Base-by-base conservation (phyloP, 2,113 vertebrate genomes). In the Eleginops maclovinus region DNA sequence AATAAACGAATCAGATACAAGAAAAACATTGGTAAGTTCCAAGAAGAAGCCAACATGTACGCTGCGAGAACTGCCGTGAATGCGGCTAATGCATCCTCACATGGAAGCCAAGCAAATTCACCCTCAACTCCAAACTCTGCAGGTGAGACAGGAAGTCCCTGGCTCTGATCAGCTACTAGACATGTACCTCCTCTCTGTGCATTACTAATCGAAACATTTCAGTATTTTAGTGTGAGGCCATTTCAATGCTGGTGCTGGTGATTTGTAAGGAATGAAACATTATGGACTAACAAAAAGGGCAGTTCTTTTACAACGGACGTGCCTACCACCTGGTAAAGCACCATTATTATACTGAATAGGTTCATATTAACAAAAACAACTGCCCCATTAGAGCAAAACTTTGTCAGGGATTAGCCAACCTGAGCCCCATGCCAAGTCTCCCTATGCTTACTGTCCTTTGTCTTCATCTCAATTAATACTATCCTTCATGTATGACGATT, bases 21-120 rank as follows among this genome's bases (percentile, higher is more conserved):
- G 97, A 99, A 99, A 96, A 99, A 99, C 97, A 99, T 99, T 95
- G 98, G 98, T 95, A 99, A 99, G 96, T 99, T 99, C 94, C 98
- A 99, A 94, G 98, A 99, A 94, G 98, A 99, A 96, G 98, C 98
- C 95, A 99, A 99, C 96, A 98, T 99, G 96, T 99, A 99, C 93
- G 98, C 98, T 92, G 98, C 98, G 94, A 99, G 97, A 96, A 99
- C 98, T 69, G 98, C 98, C 90, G 98, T 99, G 89, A 99, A 93
- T 79, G 98, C 98, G 81, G 96, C 98, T 95, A 99, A 96, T 91
- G 98, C 97, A 90, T 98, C 97, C 92, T 97, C 98, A 93, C 98
- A 99, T 83, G 97, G 98, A 94, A 99, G 98, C 95, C 98, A 98
- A 95, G 97, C 98, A 93, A 99, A 99, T 95, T 99, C 98, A 88